Evolutionary conservation across 1,140 invertebrate species (phyloP).

Genomic region (Halyomorpha halys): DNA sequence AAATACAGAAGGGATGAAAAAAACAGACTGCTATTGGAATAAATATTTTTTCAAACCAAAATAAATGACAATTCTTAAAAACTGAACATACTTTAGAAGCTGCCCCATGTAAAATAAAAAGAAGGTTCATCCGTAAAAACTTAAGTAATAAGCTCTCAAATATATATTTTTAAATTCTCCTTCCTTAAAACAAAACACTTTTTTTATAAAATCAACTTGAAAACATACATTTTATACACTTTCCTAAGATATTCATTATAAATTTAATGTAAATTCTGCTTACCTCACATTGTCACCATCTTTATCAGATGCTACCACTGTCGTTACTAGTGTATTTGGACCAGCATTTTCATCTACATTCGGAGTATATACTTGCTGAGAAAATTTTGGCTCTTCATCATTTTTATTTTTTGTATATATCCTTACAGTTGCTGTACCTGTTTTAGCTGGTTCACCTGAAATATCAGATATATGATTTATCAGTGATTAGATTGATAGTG

Average conservation of each 20-base stretch:
- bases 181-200: too few relatives aligned
- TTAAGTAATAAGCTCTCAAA: too few relatives aligned
- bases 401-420: constrained; percentile 95
- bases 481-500: neutral
- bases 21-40: too few relatives aligned
- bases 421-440: constrained; percentile 80
- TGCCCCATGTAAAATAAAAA: too few relatives aligned
- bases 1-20: too few relatives aligned
- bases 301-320: constrained; percentile 89
- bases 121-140: too few relatives aligned
- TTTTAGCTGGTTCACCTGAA: constrained; percentile 73
- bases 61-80: too few relatives aligned
- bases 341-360: constrained; percentile 94
- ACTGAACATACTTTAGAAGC: too few relatives aligned
- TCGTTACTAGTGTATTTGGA: constrained; percentile 84
- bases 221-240: neutral
- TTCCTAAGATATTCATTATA: neutral
- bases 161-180: too few relatives aligned
- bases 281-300: constrained; percentile 79
- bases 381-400: constrained; percentile 92
- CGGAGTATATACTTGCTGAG: constrained; percentile 89
- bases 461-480: neutral
- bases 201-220: too few relatives aligned
- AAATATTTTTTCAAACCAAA: too few relatives aligned
- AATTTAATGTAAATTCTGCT: neutral